These are phyloP conservation scores for Syndactyla subalaris DNA, from an alignment of 2,797 vertebrate genomes.

Conservation along the genomic window DNA sequence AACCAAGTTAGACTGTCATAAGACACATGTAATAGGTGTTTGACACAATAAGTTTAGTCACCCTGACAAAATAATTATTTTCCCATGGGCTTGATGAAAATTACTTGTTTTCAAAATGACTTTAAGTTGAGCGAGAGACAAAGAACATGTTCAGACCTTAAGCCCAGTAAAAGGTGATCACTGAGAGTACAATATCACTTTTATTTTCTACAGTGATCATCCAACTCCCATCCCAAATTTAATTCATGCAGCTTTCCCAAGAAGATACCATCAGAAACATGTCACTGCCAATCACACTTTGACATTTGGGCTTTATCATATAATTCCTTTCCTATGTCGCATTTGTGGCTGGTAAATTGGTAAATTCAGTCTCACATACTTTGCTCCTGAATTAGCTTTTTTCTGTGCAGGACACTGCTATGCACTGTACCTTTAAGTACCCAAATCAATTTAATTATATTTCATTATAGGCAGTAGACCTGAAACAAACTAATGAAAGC, in stretches of 20 bases:
- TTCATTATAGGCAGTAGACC: constrained; percentile 72
- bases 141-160: background rate
- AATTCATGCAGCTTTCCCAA: background rate
- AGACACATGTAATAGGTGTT: background rate
- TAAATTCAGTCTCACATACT: constrained; percentile 25
- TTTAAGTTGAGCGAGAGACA: background rate
- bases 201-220: background rate
- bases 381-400: constrained; percentile 6
- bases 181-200: background rate
- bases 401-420: constrained; percentile 27
- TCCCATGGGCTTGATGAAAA: background rate
- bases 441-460: constrained; percentile 77
- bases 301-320: background rate
- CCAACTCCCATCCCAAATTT: background rate
- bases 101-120: background rate
- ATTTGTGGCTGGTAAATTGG: constrained; percentile 2
- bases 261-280: background rate
- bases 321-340: background rate
- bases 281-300: background rate
- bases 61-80: background rate
- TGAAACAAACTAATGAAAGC: constrained; percentile 76
- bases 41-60: background rate
- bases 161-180: background rate
- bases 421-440: constrained; percentile 71
- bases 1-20: background rate